Base-by-base conservation (phyloP, 1,140 invertebrate species). In the Drepana arcuata region DNA sequence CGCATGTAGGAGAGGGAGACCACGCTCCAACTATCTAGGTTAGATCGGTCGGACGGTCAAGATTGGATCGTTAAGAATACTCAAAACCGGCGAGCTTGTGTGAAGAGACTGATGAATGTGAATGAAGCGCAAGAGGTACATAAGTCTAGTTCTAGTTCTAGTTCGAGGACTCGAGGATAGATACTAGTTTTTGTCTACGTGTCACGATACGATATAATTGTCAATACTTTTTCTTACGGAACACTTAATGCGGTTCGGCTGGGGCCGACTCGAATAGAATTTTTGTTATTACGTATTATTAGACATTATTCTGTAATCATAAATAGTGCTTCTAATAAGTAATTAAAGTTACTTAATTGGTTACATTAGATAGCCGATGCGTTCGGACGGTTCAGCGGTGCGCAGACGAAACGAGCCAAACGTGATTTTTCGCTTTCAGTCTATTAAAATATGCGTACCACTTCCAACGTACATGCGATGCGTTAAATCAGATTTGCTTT, bases 311-410 rank as follows among this genome's bases (percentile, higher is more conserved):
- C 13, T 15, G 26, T 27, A 31, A 36, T 16, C 39, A 35, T 31
- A 43, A 41, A 44, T 29, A 43, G 53, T 43, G 28, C 13, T 27
- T 33, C 23, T 52, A 55, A 59, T 51, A 37, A 54, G 38, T 33
- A 39, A 48, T 48, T 45, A 49, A 32, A 31, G 55, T 58, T 58
- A 54, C 38, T 42, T 44, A 54, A 51, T n/a, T n/a, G n/a, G n/a
- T n/a, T n/a, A n/a, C 30, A 43, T 48, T 34, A 46, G 39, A 50
- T 31, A 50, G 51, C 39, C 34, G 31, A 40, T 30, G 40, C 35
- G 24, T 45, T 31, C 32, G 34, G 32, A 41, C 42, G 48, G 35
- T 48, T 52, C 14, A 45, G 16, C 25, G 23, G 15, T 26, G 18
- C 7, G 27, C n/a, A 11, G 27, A 39, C 29, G 36, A 18, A 39